A percentile compares a stretch with the other conserved stretches of the same genome.
phyloP scores from a whole-genome alignment of 2,113 vertebrate genomes.

The Hypomesus transpacificus region DNA sequence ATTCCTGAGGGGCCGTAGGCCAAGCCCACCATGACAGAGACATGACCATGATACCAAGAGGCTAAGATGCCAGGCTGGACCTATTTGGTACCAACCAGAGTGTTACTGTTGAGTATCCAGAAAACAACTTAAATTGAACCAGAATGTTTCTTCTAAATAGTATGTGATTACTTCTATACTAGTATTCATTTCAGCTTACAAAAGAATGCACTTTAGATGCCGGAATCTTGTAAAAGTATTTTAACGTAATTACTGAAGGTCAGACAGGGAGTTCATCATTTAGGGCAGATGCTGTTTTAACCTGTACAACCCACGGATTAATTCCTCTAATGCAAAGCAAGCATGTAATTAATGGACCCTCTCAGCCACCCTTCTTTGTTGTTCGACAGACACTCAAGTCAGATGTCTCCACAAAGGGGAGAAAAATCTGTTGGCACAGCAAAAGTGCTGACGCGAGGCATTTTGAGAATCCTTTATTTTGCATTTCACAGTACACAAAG shows the following conservation, averaged over 20 bases:
- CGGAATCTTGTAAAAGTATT: constrained; percentile 49
- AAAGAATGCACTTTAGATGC: too few relatives aligned
- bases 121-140: too few relatives aligned
- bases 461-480: constrained; percentile 47
- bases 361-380: constrained; percentile 69
- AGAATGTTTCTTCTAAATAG: too few relatives aligned
- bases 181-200: too few relatives aligned
- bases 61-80: neutral
- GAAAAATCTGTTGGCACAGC: constrained; percentile 57
- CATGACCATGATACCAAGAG: constrained; percentile 47
- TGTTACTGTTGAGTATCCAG: too few relatives aligned
- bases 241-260: constrained; percentile 58
- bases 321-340: constrained; percentile 67
- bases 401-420: constrained; percentile 67
- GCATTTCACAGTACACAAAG: constrained; percentile 29
- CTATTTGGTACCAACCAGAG: too few relatives aligned
- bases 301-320: constrained; percentile 59
- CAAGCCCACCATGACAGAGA: constrained; percentile 56
- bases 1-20: constrained; percentile 51
- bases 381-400: constrained; percentile 69
- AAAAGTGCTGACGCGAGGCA: constrained; percentile 65
- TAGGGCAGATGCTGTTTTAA: constrained; percentile 55
- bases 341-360: constrained; percentile 72
- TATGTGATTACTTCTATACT: too few relatives aligned
- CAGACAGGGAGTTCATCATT: constrained; percentile 63